Conservation (phyloP, 2,888 invertebrate genomes). For the Aspidiotus rigidus region DNA sequence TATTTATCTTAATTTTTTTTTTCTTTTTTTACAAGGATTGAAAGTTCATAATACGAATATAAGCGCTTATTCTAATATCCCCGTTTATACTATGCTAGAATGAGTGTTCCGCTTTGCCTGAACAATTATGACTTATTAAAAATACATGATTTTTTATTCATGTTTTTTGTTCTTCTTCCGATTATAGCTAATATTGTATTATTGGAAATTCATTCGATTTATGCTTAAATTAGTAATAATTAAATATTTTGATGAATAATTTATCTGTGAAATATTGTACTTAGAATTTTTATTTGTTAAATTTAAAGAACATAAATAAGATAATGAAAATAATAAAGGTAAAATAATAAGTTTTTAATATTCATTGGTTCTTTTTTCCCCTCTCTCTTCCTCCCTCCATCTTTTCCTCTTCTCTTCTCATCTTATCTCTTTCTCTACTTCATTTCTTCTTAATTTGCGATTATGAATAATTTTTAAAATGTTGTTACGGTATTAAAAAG, state of each 20-base stretch:
- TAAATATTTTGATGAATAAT: not conserved
- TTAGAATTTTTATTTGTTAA: slow-evolving; percentile 1
- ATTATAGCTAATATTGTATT: no score
- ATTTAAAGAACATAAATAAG: not conserved
- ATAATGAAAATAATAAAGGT: not conserved
- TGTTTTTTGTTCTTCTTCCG: no score
- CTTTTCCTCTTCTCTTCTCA: not conserved
- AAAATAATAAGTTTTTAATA: not conserved
- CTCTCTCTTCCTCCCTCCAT: not conserved
- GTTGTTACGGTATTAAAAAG: no score
- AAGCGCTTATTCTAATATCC: no score
- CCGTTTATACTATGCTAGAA: no score
- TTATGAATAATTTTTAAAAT: not conserved
- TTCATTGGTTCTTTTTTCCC: not conserved
- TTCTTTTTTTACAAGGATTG: no score
- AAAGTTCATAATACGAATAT: no score
- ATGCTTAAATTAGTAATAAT: not conserved
- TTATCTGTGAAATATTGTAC: not conserved
- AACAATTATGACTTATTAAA: no score
- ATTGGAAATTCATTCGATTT: no score
- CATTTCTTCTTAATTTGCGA: not conserved
- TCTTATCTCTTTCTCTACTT: not conserved
- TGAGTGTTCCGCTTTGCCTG: no score
- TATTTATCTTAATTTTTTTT: no score
- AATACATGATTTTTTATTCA: no score